Conservation (phyloP, 1,140 invertebrate genomes). For the Cylas formicarius region DNA sequence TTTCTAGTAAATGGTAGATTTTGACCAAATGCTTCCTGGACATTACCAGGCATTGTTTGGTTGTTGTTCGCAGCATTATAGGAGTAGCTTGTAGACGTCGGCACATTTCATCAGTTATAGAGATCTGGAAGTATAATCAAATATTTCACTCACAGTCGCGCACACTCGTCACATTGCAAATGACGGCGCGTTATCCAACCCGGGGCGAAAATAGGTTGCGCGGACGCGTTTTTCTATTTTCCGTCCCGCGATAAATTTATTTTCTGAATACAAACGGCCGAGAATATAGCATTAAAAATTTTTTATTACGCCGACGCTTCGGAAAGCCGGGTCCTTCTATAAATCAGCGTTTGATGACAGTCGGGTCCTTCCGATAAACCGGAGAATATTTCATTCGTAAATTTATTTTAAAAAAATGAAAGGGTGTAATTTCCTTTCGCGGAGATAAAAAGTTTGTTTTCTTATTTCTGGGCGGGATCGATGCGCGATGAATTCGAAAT, state of each 20-base stretch:
- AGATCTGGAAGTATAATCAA: no score
- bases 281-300: conserved; percentile 28
- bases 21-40: no score
- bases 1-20: no score
- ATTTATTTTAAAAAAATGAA: conserved; percentile 21
- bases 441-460: conserved; percentile 20
- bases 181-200: no score
- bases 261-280: conserved; percentile 26
- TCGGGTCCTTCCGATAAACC: conserved; percentile 24
- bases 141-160: no score
- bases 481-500: conserved; percentile 9
- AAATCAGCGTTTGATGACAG: conserved; percentile 25
- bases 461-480: conserved; percentile 13
- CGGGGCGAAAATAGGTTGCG: no score
- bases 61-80: no score
- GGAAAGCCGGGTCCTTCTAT: conserved; percentile 17
- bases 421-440: conserved; percentile 15
- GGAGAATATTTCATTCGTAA: conserved; percentile 20
- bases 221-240: no score
- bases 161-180: no score
- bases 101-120: no score
- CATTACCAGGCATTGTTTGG: no score
- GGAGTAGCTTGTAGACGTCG: no score
- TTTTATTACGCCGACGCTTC: conserved; percentile 22
- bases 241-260: conserved; percentile 31